phyloP scores from a whole-genome alignment of 53 echinoderm and acorn worm species.

The Arbacia lixula region DNA sequence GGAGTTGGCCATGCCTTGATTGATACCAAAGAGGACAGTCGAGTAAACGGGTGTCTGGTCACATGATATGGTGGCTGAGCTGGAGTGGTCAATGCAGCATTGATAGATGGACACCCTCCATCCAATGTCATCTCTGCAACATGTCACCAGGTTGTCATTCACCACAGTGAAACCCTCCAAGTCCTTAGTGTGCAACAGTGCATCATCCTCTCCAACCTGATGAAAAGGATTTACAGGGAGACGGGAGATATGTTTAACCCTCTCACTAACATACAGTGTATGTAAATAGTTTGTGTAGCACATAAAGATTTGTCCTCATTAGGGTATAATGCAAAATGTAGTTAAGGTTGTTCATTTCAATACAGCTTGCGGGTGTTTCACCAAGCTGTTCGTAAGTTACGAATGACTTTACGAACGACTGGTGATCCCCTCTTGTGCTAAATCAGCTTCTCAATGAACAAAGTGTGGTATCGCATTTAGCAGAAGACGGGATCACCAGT shows the following conservation, averaged over 20 bases:
- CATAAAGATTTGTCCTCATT: background rate
- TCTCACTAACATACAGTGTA: too few relatives aligned
- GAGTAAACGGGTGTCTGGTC: slow-evolving; percentile 22
- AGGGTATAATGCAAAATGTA: background rate
- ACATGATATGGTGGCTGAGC: background rate
- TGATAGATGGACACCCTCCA: slow-evolving; percentile 23
- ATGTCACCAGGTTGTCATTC: slow-evolving; percentile 27
- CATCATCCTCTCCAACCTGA: slow-evolving; percentile 12
- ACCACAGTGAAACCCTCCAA: slow-evolving; percentile 12
- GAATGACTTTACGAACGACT: background rate
- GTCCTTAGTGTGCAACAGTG: background rate
- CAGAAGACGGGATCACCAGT: too few relatives aligned
- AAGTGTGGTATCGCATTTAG: too few relatives aligned
- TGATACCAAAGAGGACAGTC: slow-evolving; percentile 5
- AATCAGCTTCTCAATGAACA: too few relatives aligned
- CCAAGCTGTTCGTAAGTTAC: background rate
- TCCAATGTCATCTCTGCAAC: slow-evolving; percentile 16
- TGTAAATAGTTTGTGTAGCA: background rate
- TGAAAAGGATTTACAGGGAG: background rate
- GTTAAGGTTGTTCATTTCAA: too few relatives aligned
- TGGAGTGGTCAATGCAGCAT: background rate
- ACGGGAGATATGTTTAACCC: background rate
- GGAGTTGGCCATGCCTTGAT: background rate
- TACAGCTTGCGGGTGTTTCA: too few relatives aligned
- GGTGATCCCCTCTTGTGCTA: too few relatives aligned